Evolutionary conservation across 2,797 vertebrate species (phyloP), one percentile per base, ranked within the genome.

Genomic region (Salarias fasciatus): DNA sequence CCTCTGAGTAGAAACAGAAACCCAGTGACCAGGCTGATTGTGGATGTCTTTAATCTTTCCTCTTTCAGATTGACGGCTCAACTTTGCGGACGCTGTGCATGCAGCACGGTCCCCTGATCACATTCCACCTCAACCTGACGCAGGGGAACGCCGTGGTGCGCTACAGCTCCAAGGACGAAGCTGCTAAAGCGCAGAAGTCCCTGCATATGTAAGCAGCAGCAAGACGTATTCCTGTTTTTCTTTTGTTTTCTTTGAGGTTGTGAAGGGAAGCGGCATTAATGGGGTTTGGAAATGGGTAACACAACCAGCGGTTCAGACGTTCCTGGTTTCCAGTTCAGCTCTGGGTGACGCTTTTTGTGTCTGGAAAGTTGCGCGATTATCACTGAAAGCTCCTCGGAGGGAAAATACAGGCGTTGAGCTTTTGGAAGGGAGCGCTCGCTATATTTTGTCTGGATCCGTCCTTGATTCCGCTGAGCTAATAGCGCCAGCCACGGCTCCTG

Each of bases 61-160:
- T 11, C 8, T 28, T 8, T 2, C 90, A 98, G 97, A 98, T 99
- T 11, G 97, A 98, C 59, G 97, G 97, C 43, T 99, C 97, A 5
- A 99, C 97, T 5, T 93, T 99, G 88, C 91, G 97, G 87, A 99
- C 97, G 0, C 93, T 99, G 86, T 99, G 97, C 83, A 91, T 99
- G 95, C 97, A 99, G 70, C 97, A 99, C 2, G 97, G 97, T 72
- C 97, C 97, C 72, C 94, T 99, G 68, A 92, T 97, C 89, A 99
- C 97, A 89, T 99, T 99, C 96, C 97, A 99, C 91, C 94, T 99
- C 92, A 99, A 96, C 91, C 93, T 99, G 93, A 96, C 97, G 0
- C 97, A 99, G 92, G 97, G 97, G 79, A 98, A 97, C 24, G 96
- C 96, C n/a, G 95, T 99, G 82, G 97, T 99, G 87, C 95, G 97